Evolutionary conservation across 1,140 invertebrate species (phyloP).

Genomic region (Drosophila quadrilineata): DNA sequence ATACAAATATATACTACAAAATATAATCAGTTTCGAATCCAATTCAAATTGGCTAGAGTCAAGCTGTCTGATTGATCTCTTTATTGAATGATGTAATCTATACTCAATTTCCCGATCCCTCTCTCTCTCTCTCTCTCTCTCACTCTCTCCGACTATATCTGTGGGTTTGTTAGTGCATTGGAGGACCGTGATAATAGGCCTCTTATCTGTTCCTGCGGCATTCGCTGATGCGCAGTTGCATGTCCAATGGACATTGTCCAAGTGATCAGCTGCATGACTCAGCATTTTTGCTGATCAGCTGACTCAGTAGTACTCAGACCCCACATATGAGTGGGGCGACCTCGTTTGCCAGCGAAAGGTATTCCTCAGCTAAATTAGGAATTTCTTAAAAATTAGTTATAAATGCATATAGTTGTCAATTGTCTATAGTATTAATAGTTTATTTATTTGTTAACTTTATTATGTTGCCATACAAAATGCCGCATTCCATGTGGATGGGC

Average conservation of each 20-base stretch:
- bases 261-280: slow-evolving; percentile 1
- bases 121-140: not conserved
- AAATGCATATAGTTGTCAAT: not conserved
- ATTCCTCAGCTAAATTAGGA: not conserved
- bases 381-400: not conserved
- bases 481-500: slow-evolving; percentile 52
- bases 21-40: not conserved
- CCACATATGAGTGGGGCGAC: no score
- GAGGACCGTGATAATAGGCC: no score
- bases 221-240: slow-evolving; percentile 8
- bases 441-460: slow-evolving; percentile 32
- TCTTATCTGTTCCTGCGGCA: not conserved
- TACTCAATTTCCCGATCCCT: no score
- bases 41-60: not conserved
- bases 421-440: slow-evolving; percentile 1
- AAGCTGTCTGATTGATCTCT: not conserved
- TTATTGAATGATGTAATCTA: not conserved
- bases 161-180: no score
- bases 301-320: not conserved
- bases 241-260: no score
- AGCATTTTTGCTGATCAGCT: slow-evolving; percentile 1
- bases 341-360: no score
- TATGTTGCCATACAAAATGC: slow-evolving; percentile 39
- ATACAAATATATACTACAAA: not conserved
- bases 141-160: not conserved